Conservation (phyloP, 2,113 vertebrate genomes). For the Vidua chalybeata region DNA sequence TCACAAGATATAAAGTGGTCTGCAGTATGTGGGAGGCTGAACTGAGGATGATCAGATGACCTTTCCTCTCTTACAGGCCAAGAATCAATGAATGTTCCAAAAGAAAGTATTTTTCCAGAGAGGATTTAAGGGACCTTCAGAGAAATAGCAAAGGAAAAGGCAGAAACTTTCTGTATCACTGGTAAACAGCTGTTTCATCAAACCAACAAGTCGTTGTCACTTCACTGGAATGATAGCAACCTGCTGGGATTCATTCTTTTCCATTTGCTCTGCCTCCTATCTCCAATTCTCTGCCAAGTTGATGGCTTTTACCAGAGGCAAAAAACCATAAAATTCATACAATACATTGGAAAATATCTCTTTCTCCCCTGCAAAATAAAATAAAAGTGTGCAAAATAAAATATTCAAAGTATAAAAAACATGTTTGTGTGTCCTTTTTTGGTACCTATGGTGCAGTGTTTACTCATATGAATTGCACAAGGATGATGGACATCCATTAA, state of each 20-base stretch:
- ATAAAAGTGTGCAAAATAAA: not conserved
- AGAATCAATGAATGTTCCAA: not conserved
- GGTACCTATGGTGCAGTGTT: not conserved
- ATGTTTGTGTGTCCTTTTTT: not conserved
- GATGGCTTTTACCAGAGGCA: not conserved
- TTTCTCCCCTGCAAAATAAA: not conserved
- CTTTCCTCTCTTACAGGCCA: not conserved
- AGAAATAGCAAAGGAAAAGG: not conserved
- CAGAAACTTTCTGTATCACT: not conserved
- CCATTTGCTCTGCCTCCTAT: not conserved
- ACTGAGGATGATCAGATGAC: not conserved
- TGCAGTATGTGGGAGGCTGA: not conserved
- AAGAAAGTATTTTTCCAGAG: slow-evolving; percentile 1
- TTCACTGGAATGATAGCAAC: not conserved
- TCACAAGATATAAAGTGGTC: not conserved
- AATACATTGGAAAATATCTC: not conserved
- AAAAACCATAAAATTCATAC: not conserved
- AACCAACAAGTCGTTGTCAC: slow-evolving; percentile 28
- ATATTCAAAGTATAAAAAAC: not conserved
- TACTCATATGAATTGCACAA: not conserved
- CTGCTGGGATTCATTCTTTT: slow-evolving; percentile 1
- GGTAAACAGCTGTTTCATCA: slow-evolving; percentile 20
- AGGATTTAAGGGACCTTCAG: not conserved
- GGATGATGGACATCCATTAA: not conserved
- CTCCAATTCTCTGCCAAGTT: not conserved